These are phyloP conservation scores for Drosophila pruinosa DNA, from an alignment of 1,140 invertebrate genomes.

Conservation along the genomic window DNA sequence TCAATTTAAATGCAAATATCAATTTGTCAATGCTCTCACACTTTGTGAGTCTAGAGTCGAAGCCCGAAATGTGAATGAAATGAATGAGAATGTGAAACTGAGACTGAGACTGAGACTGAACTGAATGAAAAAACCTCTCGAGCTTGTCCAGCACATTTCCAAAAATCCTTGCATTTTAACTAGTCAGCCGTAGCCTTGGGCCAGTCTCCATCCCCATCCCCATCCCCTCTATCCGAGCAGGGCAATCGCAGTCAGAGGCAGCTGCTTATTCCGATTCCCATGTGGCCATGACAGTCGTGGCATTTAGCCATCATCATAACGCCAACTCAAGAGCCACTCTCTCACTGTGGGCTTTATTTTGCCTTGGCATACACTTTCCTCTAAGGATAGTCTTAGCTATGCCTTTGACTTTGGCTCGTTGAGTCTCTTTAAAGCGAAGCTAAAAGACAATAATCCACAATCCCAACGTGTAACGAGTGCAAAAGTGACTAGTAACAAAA, in stretches of 20 bases:
- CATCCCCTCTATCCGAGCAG: not conserved
- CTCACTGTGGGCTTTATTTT: slow-evolving; percentile 1
- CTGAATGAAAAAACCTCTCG: not conserved
- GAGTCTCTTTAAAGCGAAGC: not conserved
- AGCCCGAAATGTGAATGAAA: not conserved
- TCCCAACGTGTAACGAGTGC: not conserved
- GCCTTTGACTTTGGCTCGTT: not conserved
- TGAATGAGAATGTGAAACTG: no score
- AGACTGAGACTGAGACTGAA: no score
- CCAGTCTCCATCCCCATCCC: slow-evolving; percentile 30
- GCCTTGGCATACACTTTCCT: not conserved
- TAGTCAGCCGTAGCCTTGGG: slow-evolving; percentile 68
- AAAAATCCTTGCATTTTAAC: slow-evolving; percentile 79
- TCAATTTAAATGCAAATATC: slow-evolving; percentile 83
- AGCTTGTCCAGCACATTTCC: slow-evolving; percentile 1
- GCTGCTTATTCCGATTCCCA: slow-evolving; percentile 58
- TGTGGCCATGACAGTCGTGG: slow-evolving; percentile 66
- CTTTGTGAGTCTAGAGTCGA: not conserved
- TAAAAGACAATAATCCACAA: no score
- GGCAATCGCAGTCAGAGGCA: slow-evolving; percentile 1
- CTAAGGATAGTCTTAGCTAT: not conserved
- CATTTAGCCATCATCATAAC: slow-evolving; percentile 78
- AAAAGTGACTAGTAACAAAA: no score
- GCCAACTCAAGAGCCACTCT: slow-evolving; percentile 32
- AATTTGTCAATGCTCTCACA: slow-evolving; percentile 78